These are phyloP conservation scores for Brachymystax lenok DNA, from an alignment of 2,797 vertebrate genomes.

Conservation along the genomic window DNA sequence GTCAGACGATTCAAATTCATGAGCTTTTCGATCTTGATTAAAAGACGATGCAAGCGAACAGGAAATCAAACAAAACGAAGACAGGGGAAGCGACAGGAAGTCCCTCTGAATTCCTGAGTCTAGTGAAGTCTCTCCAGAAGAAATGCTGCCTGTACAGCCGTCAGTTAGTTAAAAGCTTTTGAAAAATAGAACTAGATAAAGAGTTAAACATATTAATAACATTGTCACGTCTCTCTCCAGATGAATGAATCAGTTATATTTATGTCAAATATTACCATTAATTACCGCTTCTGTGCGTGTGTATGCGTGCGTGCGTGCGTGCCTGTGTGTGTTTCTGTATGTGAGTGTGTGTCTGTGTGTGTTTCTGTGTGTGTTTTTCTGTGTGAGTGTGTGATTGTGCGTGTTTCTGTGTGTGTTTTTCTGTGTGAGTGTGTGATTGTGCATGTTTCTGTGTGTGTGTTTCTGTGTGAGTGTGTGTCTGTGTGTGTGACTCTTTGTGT, in stretches of 20 bases:
- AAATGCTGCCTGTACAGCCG: slow-evolving; percentile 16
- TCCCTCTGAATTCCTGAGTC: slow-evolving; percentile 20
- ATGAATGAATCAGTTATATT: slow-evolving; percentile 35
- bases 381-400: not conserved
- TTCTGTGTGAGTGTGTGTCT: too few relatives aligned
- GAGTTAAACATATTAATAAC: slow-evolving; percentile 35
- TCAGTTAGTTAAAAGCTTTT: slow-evolving; percentile 2
- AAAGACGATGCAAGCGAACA: slow-evolving; percentile 32
- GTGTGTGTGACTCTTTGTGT: too few relatives aligned
- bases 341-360: not conserved
- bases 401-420: not conserved
- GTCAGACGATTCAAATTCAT: slow-evolving; percentile 30
- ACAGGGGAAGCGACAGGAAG: slow-evolving; percentile 16
- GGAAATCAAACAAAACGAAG: slow-evolving; percentile 41
- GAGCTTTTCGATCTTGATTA: slow-evolving; percentile 34
- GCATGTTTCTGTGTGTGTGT: not conserved
- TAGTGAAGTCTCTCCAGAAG: slow-evolving; percentile 38
- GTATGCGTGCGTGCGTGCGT: not conserved
- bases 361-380: not conserved
- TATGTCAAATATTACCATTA: slow-evolving; percentile 30
- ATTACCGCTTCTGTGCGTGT: slow-evolving; percentile 19
- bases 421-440: not conserved
- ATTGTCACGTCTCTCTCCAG: slow-evolving; percentile 31
- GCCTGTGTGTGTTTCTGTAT: not conserved
- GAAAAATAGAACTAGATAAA: slow-evolving; percentile 25